Percentiles rank a stretch among this genome's conserved stretches.
Evolutionary conservation across 2,797 vertebrate species (phyloP).

Genomic region (Lacerta bilineata): DNA sequence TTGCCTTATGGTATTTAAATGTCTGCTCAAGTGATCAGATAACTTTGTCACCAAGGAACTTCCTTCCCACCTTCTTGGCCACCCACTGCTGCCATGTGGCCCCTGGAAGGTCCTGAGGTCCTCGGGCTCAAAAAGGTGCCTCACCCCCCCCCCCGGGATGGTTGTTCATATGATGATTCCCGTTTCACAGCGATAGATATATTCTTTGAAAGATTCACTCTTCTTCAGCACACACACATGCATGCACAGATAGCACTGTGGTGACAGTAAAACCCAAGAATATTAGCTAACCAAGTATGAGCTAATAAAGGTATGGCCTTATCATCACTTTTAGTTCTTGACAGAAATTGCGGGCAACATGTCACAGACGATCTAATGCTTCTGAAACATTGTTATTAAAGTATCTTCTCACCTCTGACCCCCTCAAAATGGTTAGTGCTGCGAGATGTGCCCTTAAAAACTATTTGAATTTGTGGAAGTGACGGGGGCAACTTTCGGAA

Average conservation of each 20-base stretch:
- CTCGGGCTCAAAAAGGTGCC: no score
- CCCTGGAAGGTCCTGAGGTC: no score
- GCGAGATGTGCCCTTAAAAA: constrained; percentile 62
- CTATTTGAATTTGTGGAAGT: constrained; percentile 76
- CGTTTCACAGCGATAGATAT: not conserved
- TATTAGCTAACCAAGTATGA: not conserved
- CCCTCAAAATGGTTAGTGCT: constrained; percentile 51
- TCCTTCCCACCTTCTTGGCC: not conserved
- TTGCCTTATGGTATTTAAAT: not conserved
- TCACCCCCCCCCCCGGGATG: not conserved
- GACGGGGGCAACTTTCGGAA: constrained; percentile 79
- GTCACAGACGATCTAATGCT: not conserved
- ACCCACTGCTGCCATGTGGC: no score
- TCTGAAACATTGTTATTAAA: accelerated
- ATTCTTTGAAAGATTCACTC: not conserved
- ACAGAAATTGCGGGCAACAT: not conserved
- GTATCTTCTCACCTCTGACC: constrained; percentile 37
- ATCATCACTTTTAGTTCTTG: not conserved
- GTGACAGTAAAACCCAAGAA: no score
- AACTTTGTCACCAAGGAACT: not conserved
- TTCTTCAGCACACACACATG: not conserved
- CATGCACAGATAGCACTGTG: no score
- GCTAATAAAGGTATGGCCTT: not conserved
- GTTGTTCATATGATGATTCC: not conserved
- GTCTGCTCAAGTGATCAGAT: not conserved